A percentile compares a stretch with the other conserved stretches of the same genome.
These are phyloP conservation scores for Gila orcuttii DNA, from an alignment of 2,113 vertebrate species.

Conservation along the genomic window DNA sequence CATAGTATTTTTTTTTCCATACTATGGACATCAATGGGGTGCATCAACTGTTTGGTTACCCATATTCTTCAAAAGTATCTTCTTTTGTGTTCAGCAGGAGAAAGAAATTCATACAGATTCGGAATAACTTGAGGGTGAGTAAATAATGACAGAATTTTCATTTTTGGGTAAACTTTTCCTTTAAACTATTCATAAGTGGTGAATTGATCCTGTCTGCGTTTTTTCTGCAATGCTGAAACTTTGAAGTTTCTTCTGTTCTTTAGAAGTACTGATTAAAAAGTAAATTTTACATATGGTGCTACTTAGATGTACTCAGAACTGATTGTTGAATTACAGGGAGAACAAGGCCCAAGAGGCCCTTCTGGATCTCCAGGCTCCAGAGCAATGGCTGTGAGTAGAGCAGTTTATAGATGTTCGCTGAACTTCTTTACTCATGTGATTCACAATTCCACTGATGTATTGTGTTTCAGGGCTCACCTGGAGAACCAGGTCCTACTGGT, in stretches of 20 bases:
- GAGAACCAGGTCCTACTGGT: constrained; percentile 89
- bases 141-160: too few relatives aligned
- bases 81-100: too few relatives aligned
- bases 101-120: too few relatives aligned
- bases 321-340: constrained; percentile 81
- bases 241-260: not conserved
- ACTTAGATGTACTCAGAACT: constrained; percentile 6
- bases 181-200: too few relatives aligned
- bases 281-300: not conserved
- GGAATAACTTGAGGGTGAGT: too few relatives aligned
- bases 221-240: not conserved
- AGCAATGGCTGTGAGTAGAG: constrained; percentile 86
- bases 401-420: not conserved
- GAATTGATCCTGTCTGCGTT: not conserved
- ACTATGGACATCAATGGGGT: too few relatives aligned
- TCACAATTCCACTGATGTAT: constrained; percentile 5
- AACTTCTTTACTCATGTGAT: not conserved
- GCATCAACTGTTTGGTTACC: too few relatives aligned
- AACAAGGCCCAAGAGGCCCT: constrained; percentile 88
- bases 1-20: not conserved
- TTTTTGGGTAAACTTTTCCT: too few relatives aligned
- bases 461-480: constrained; percentile 84
- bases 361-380: constrained; percentile 89
- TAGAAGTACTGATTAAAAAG: constrained; percentile 1
- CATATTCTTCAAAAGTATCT: too few relatives aligned